phyloP scores from a whole-genome alignment of 2,113 vertebrate species.

The Austrofundulus limnaeus region DNA sequence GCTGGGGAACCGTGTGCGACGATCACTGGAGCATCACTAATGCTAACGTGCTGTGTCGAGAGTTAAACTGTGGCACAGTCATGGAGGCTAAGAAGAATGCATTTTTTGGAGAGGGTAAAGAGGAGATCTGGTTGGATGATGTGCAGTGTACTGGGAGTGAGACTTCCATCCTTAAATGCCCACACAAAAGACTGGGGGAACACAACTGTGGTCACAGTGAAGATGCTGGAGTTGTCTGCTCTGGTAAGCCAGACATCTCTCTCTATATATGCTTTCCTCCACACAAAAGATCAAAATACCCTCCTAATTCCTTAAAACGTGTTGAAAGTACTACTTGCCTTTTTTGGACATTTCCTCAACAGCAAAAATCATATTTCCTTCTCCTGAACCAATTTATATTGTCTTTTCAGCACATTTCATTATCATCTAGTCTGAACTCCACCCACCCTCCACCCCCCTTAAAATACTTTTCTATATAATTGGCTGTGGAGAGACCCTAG shows the following conservation, averaged over 20 bases:
- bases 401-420: too few species aligned
- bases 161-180: slow-evolving; percentile 45
- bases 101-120: slow-evolving; percentile 59
- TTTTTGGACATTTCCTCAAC: too few species aligned
- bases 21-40: slow-evolving; percentile 58
- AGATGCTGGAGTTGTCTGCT: slow-evolving; percentile 69
- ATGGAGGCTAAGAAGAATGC: slow-evolving; percentile 32
- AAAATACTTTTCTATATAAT: too few species aligned
- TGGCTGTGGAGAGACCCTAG: too few species aligned
- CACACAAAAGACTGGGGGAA: slow-evolving; percentile 15
- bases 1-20: slow-evolving; percentile 68
- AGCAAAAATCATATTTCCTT: too few species aligned
- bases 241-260: slow-evolving; percentile 30
- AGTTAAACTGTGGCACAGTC: slow-evolving; percentile 54
- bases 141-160: slow-evolving; percentile 61
- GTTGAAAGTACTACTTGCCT: too few species aligned
- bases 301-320: background rate
- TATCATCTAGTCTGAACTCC: too few species aligned
- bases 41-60: slow-evolving; percentile 59
- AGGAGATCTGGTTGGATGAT: slow-evolving; percentile 66
- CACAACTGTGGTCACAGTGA: slow-evolving; percentile 64
- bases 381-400: too few species aligned
- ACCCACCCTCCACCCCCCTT: too few species aligned
- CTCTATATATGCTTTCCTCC: background rate
- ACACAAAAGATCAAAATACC: background rate